phyloP scores from a whole-genome alignment of 2,113 vertebrate genomes.

The Clarias gariepinus region DNA sequence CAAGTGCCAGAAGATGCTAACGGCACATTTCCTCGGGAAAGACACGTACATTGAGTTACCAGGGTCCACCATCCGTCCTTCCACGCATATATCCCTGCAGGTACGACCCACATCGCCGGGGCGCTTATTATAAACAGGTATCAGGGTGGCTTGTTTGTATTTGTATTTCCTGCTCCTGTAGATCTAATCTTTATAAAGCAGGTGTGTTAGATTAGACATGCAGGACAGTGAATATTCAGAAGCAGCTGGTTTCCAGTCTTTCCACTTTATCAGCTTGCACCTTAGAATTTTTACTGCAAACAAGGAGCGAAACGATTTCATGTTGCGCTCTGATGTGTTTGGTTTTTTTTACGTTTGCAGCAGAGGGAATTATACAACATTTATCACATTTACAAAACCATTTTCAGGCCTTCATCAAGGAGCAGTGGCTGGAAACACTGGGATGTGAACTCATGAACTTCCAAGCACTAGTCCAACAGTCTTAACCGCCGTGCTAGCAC shows the following conservation, averaged over 20 bases:
- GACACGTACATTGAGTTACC: conserved; percentile 90
- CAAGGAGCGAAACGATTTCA: background rate
- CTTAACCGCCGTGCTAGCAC: background rate
- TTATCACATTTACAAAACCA: background rate
- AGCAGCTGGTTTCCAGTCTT: background rate
- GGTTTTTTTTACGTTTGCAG: background rate
- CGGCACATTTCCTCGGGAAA: conserved; percentile 92
- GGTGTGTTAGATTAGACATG: conserved; percentile 5
- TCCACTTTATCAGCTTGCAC: background rate
- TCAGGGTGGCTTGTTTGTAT: background rate
- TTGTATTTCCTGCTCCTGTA: background rate
- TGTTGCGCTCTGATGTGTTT: background rate
- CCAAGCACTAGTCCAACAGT: background rate
- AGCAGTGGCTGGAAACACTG: background rate
- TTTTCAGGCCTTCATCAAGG: background rate
- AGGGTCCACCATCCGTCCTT: conserved; percentile 80
- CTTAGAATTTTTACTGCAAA: background rate
- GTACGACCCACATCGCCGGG: conserved; percentile 63
- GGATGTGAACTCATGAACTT: background rate
- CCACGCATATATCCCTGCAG: conserved; percentile 95
- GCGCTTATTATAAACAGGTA: background rate
- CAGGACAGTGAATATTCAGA: background rate
- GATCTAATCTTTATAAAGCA: background rate
- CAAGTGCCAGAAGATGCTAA: conserved; percentile 92
- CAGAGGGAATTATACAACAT: background rate